Evolutionary conservation across 2,113 vertebrate species (phyloP), one percentile per base, ranked within the genome.

Genomic region (Syrrhaptes paradoxus): DNA sequence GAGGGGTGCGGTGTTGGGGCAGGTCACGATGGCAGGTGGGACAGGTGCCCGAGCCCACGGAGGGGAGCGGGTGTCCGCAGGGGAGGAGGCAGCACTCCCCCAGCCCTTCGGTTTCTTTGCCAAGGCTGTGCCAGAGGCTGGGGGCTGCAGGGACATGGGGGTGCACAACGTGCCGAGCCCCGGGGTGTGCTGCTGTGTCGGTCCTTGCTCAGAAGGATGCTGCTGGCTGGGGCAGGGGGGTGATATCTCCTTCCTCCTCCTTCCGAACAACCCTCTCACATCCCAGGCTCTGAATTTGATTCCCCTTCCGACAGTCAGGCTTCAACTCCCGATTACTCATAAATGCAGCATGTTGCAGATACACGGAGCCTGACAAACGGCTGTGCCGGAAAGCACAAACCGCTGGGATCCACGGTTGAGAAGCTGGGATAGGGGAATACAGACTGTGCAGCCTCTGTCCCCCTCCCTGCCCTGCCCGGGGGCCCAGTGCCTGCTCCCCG

Each of bases 271-370:
- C 52, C 67, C 19, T 52, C 59, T 82, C 3, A 1, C 32, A 66
- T 85, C 58, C 54, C 54, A 73, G 71, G 31, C 78, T 90, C 51
- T 54, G 75, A 58, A 46, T 93, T 85, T 76, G 10, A 36, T 80
- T 94, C 74, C 85, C 36, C 29, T 86, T 54, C 75, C 0, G 6
- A 86, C 72, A 63, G 79, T 26, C 75, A 77, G 78, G 79, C 90
- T 94, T 93, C 79, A 83, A 13, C 28, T 92, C 88, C 81, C 0
- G 22, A 89, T 94, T 97, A 93, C 85, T 96, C 96, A 95, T 96
- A 91, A 83, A 88, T 94, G 96, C 95, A 97, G 96, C 82, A 70
- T 7, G 75, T 10, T 97, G 94, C 88, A 86, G 92, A 83, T 61
- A 15, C 11, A 2, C 1, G 0, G 78, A 62, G 67, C 70, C 21